Conservation (phyloP, 2,797 vertebrate species). For the Crocidura indochinensis region DNA sequence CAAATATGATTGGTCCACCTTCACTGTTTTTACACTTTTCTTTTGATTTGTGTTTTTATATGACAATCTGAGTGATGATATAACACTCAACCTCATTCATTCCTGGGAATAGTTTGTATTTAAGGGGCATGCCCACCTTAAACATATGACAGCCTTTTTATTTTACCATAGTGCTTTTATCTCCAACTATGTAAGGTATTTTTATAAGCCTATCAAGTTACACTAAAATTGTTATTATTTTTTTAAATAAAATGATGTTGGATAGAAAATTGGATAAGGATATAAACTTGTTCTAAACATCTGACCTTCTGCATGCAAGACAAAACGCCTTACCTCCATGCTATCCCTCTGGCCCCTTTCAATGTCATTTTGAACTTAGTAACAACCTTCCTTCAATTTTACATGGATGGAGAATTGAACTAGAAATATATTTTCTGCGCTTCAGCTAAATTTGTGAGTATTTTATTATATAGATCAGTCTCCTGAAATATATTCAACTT, state of each 20-base stretch:
- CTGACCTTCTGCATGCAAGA: no score
- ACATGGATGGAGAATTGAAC: background rate
- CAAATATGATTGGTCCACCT: background rate
- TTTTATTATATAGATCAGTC: slow-evolving; percentile 46
- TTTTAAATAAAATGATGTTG: background rate
- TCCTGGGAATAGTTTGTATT: background rate
- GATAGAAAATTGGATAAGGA: background rate
- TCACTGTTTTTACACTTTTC: background rate
- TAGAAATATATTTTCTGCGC: background rate
- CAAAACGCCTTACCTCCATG: no score
- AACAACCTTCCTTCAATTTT: slow-evolving; percentile 1
- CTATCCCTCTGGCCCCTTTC: no score
- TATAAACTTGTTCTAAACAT: background rate
- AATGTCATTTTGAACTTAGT: background rate
- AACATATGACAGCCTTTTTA: background rate
- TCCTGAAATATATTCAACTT: slow-evolving; percentile 54
- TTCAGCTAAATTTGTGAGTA: slow-evolving; percentile 52
- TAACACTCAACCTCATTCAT: background rate
- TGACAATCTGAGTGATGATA: slow-evolving; percentile 23
- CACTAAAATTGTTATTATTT: slow-evolving; percentile 12
- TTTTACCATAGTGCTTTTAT: background rate
- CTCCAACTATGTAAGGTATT: background rate
- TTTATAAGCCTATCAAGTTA: background rate
- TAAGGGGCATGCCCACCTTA: background rate
- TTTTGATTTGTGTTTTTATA: slow-evolving; percentile 4